These are phyloP conservation scores for Meandrusa payeni DNA, from an alignment of 2,888 invertebrate genomes.

Conservation along the genomic window DNA sequence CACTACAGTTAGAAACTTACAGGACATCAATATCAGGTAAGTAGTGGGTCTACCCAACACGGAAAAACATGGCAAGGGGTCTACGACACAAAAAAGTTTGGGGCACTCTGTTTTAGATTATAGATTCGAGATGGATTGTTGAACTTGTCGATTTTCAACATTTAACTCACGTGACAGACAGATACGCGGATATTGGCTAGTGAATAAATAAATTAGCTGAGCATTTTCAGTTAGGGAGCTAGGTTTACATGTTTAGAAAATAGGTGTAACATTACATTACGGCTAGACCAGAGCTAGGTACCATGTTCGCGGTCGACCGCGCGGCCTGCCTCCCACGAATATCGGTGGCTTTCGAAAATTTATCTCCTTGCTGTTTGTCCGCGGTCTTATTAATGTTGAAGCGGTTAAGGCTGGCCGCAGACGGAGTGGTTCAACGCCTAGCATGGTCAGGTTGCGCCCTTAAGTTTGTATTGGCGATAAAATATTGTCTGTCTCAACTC, in stretches of 20 bases:
- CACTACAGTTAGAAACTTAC: too few species aligned
- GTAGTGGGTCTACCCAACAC: too few species aligned
- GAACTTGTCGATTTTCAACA: too few species aligned
- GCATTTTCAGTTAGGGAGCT: conserved; percentile 11
- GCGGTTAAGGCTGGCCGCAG: not conserved
- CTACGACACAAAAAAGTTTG: too few species aligned
- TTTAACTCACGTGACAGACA: too few species aligned
- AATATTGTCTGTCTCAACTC: too few species aligned
- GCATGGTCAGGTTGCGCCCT: not conserved
- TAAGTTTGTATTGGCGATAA: not conserved
- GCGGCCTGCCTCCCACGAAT: conserved; percentile 38
- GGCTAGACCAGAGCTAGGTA: conserved; percentile 26
- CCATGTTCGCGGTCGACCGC: conserved; percentile 36
- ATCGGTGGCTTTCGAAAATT: conserved; percentile 35
- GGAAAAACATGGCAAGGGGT: too few species aligned
- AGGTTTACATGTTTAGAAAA: conserved; percentile 22
- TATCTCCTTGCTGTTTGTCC: conserved; percentile 5
- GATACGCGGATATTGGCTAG: too few species aligned
- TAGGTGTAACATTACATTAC: conserved; percentile 18
- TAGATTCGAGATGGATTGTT: too few species aligned
- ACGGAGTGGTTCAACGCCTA: not conserved
- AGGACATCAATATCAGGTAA: too few species aligned
- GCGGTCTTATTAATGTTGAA: conserved; percentile 3
- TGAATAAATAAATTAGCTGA: not conserved
- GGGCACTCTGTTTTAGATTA: too few species aligned